These are phyloP conservation scores for Scleropages formosus DNA, from an alignment of 2,797 vertebrate species.

Conservation along the genomic window DNA sequence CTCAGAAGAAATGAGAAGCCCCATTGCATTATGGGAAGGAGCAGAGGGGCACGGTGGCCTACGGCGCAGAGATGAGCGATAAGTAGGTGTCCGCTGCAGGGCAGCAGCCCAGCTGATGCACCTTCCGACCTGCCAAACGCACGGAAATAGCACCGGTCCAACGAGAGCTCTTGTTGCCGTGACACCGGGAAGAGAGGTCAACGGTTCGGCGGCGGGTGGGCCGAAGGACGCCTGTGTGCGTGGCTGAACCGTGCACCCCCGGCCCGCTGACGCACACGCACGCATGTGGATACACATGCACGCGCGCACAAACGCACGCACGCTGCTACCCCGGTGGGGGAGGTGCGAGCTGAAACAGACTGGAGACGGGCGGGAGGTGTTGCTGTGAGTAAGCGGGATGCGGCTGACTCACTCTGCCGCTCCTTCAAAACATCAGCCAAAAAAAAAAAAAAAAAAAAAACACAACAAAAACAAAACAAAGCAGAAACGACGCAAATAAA, in stretches of 20 bases:
- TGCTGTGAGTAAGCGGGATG: constrained; percentile 16
- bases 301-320: background rate
- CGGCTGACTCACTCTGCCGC: constrained; percentile 19
- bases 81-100: too few species aligned
- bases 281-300: too few species aligned
- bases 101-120: too few species aligned
- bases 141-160: background rate
- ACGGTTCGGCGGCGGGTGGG: background rate
- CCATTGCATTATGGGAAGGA: background rate
- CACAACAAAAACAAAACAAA: background rate
- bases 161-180: background rate
- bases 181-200: background rate
- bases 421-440: background rate
- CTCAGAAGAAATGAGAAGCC: constrained; percentile 22
- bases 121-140: too few species aligned
- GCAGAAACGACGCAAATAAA: too few species aligned
- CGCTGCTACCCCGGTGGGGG: background rate
- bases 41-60: background rate
- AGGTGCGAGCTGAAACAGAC: background rate
- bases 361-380: background rate
- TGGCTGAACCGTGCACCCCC: background rate
- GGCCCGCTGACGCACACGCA: background rate
- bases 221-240: too few species aligned
- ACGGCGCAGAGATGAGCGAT: too few species aligned
- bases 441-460: background rate